These are phyloP conservation scores for Hyaena hyaena DNA, from an alignment of 2,113 vertebrate species.

Conservation along the genomic window DNA sequence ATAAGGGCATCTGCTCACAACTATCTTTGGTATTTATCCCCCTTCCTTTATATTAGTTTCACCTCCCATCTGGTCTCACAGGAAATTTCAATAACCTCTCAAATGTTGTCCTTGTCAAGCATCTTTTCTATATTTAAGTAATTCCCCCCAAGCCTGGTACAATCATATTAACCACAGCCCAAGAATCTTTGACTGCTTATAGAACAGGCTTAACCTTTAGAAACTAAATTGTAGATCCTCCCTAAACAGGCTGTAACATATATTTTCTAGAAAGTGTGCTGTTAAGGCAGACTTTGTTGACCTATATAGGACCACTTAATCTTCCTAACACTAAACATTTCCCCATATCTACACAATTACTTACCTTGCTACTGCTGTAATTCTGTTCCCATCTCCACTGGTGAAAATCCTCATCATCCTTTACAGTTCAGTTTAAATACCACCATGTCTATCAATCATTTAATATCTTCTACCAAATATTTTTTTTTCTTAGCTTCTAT, in stretches of 20 bases:
- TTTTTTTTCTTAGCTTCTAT: background rate
- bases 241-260: background rate
- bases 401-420: background rate
- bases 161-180: background rate
- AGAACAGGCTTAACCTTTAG: background rate
- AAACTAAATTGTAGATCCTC: background rate
- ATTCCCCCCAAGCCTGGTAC: background rate
- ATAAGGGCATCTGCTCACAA: background rate
- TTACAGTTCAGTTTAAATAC: background rate
- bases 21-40: background rate
- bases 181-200: background rate
- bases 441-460: background rate
- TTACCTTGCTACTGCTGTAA: background rate
- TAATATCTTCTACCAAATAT: background rate
- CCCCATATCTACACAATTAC: background rate
- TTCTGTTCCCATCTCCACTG: background rate
- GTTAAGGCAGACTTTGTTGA: background rate
- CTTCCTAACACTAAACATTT: background rate
- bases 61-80: background rate
- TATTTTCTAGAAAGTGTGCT: background rate
- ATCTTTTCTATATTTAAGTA: slow-evolving; percentile 31
- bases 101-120: background rate
- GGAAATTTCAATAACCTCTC: background rate
- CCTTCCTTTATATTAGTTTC: background rate
- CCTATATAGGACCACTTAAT: background rate